Conservation (phyloP, 2,888 invertebrate genomes). For the Labia minor region DNA sequence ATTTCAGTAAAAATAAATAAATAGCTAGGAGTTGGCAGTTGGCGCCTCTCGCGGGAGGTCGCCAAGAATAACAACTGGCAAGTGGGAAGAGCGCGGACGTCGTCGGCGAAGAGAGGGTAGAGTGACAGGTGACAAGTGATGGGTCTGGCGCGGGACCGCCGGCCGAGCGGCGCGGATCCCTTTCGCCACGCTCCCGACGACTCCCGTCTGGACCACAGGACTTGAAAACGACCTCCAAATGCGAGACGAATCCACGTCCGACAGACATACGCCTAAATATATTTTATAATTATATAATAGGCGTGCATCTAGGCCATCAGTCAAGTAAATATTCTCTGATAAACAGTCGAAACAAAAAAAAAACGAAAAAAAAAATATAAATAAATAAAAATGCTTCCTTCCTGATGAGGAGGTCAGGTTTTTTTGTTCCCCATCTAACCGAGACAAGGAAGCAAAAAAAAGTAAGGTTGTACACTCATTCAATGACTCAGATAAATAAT, state of each 20-base stretch:
- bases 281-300: slow-evolving; percentile 4
- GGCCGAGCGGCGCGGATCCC: background rate
- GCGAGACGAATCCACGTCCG: background rate
- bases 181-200: background rate
- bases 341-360: background rate
- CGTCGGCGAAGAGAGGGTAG: background rate
- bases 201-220: background rate
- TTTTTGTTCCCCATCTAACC: too few species aligned
- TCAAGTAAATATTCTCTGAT: background rate
- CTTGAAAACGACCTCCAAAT: background rate
- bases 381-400: too few species aligned
- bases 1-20: slow-evolving; percentile 13
- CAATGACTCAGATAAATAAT: too few species aligned
- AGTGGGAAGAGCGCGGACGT: background rate
- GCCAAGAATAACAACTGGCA: background rate
- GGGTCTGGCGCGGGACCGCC: background rate
- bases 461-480: too few species aligned
- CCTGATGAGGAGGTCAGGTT: too few species aligned
- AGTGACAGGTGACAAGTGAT: background rate
- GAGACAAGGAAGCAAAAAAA: too few species aligned
- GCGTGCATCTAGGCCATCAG: background rate
- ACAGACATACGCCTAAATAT: background rate
- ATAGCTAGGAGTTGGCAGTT: background rate
- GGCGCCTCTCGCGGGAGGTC: background rate
- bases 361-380: too few species aligned